phyloP scores from a whole-genome alignment of 1,140 invertebrate species.

The Lysiphlebus fabarum region DNA sequence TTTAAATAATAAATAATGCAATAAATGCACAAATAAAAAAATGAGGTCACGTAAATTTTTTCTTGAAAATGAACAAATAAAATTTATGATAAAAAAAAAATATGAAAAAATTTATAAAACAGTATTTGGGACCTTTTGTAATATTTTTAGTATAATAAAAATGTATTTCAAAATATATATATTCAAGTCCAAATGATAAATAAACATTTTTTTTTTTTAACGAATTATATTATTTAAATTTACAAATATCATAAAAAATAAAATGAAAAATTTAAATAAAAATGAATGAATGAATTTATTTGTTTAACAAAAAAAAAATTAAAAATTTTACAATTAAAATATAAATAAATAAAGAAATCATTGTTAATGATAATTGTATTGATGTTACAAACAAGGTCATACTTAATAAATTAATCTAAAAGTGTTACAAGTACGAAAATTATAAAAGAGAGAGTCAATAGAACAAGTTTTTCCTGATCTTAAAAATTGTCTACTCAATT shows the following conservation, averaged over 20 bases:
- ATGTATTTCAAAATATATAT: conserved; percentile 9
- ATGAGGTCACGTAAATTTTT: too few relatives aligned
- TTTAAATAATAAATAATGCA: conserved; percentile 5
- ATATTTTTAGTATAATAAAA: conserved; percentile 9
- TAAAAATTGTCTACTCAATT: not conserved
- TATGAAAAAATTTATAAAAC: conserved; percentile 13
- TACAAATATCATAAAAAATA: too few relatives aligned
- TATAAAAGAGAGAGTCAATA: not conserved
- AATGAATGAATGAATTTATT: not conserved
- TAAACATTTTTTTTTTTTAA: too few relatives aligned
- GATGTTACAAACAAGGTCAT: conserved; percentile 18
- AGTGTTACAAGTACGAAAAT: conserved; percentile 19
- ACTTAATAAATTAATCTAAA: conserved; percentile 10
- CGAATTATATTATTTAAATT: too few relatives aligned
- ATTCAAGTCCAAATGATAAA: conserved; percentile 4
- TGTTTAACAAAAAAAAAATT: not conserved
- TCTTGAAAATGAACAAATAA: too few relatives aligned
- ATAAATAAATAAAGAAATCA: not conserved
- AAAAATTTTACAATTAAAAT: not conserved
- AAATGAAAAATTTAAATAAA: not conserved
- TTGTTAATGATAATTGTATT: conserved; percentile 1
- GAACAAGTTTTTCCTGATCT: not conserved
- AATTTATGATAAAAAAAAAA: too few relatives aligned
- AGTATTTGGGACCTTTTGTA: conserved; percentile 26
- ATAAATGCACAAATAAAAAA: conserved; percentile 14